These are phyloP conservation scores for Phacellophora camtschatica DNA, from an alignment of 30 jellyfish, hydroid and myxozoan genomes.

Conservation along the genomic window DNA sequence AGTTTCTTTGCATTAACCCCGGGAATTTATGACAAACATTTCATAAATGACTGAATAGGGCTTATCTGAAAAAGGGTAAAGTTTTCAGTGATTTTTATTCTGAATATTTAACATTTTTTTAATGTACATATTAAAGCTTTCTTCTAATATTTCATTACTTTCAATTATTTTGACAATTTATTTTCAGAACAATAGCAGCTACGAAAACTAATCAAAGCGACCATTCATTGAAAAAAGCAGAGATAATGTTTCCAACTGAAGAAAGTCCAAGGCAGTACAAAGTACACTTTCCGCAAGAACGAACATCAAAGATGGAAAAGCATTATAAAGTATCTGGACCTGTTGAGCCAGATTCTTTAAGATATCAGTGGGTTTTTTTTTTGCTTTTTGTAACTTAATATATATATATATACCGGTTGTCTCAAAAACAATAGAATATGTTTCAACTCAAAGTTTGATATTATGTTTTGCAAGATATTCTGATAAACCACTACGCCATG, in stretches of 20 bases:
- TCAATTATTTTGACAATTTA: too few relatives aligned
- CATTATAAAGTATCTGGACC: slow-evolving; percentile 81
- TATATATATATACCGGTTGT: too few relatives aligned
- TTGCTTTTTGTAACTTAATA: too few relatives aligned
- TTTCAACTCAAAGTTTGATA: too few relatives aligned
- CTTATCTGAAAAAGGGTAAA: not conserved
- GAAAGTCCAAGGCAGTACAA: slow-evolving; percentile 63
- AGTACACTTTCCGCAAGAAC: slow-evolving; percentile 81
- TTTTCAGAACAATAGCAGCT: slow-evolving; percentile 36
- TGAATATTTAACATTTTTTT: not conserved
- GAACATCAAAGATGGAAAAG: slow-evolving; percentile 15
- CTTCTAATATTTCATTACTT: too few relatives aligned
- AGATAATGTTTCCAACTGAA: slow-evolving; percentile 39
- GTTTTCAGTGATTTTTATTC: not conserved
- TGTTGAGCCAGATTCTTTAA: slow-evolving; percentile 72
- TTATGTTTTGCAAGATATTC: too few relatives aligned
- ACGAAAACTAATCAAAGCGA: slow-evolving; percentile 3
- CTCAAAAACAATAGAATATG: too few relatives aligned
- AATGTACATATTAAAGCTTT: too few relatives aligned
- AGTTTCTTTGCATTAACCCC: too few relatives aligned
- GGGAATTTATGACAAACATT: too few relatives aligned
- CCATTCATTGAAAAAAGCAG: slow-evolving; percentile 31
- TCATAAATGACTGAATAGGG: too few relatives aligned
- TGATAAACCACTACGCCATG: too few relatives aligned
- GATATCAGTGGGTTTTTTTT: slow-evolving; percentile 54